Conservation (phyloP, 2,888 invertebrate genomes). For the Sinhomidia bicolor region DNA sequence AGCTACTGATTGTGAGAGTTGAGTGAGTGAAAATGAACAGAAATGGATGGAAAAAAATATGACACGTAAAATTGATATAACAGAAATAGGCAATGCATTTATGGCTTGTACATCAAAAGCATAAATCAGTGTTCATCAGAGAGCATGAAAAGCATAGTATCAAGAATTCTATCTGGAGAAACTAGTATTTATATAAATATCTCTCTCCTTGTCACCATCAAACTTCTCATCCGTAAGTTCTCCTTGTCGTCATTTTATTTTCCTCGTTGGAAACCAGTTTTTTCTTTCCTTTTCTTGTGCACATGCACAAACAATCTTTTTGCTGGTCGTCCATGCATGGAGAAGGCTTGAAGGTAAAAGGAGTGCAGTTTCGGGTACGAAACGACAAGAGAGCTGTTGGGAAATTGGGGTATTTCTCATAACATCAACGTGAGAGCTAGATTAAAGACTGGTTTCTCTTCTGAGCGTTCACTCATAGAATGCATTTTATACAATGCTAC, state of each 20-base stretch:
- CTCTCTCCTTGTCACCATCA: background rate
- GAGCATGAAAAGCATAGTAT: background rate
- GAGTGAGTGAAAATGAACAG: background rate
- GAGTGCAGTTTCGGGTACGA: background rate
- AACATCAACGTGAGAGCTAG: background rate
- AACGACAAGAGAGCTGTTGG: background rate
- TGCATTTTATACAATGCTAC: background rate
- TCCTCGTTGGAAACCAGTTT: constrained; percentile 35
- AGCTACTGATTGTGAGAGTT: background rate
- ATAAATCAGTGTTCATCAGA: background rate
- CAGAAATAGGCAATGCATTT: background rate
- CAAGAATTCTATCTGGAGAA: background rate
- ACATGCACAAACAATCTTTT: constrained; percentile 24
- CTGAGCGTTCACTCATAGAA: background rate
- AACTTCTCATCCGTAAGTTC: background rate
- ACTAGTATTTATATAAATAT: background rate
- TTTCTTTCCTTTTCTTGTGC: background rate
- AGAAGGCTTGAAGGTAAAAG: background rate
- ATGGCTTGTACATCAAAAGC: too few relatives aligned
- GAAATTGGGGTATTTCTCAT: constrained; percentile 11
- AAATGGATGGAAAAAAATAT: background rate
- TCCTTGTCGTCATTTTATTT: constrained; percentile 1
- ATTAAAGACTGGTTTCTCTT: background rate
- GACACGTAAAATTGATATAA: background rate
- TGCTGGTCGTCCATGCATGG: background rate